These are phyloP conservation scores for Elegia similella DNA, from an alignment of 2,888 invertebrate species.

Conservation along the genomic window DNA sequence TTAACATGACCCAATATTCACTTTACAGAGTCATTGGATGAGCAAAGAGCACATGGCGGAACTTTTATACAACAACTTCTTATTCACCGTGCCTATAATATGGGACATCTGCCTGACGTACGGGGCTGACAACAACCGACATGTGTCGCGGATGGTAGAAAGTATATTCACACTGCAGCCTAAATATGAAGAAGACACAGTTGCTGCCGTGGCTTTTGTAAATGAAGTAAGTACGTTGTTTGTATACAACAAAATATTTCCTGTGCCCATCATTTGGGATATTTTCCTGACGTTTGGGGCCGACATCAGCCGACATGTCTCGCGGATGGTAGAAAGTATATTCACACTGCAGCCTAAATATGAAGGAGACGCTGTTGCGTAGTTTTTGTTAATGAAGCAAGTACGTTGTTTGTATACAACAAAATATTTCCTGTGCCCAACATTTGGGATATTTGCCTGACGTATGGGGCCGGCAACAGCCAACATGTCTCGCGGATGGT, in stretches of 20 bases:
- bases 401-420: slow-evolving; percentile 89
- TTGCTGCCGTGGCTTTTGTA: slow-evolving; percentile 75
- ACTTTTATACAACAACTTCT: slow-evolving; percentile 88
- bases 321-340: too few relatives aligned
- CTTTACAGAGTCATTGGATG: slow-evolving; percentile 82
- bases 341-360: too few relatives aligned
- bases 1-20: slow-evolving; percentile 6
- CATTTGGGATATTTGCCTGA: slow-evolving; percentile 88
- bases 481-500: slow-evolving; percentile 84
- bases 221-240: slow-evolving; percentile 58
- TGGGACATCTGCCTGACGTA: slow-evolving; percentile 90
- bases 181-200: slow-evolving; percentile 83
- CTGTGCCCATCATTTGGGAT: too few relatives aligned
- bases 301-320: too few relatives aligned
- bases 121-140: slow-evolving; percentile 83
- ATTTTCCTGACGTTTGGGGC: too few relatives aligned
- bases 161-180: slow-evolving; percentile 86
- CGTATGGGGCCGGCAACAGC: slow-evolving; percentile 86
- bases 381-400: too few relatives aligned
- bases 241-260: too few relatives aligned
- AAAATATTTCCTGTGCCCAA: slow-evolving; percentile 92
- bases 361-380: too few relatives aligned
- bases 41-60: slow-evolving; percentile 84
- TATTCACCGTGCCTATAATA: slow-evolving; percentile 91
- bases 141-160: slow-evolving; percentile 84